These are phyloP conservation scores for Rhopalosiphum padi DNA, from an alignment of 1,140 invertebrate species.

Conservation along the genomic window DNA sequence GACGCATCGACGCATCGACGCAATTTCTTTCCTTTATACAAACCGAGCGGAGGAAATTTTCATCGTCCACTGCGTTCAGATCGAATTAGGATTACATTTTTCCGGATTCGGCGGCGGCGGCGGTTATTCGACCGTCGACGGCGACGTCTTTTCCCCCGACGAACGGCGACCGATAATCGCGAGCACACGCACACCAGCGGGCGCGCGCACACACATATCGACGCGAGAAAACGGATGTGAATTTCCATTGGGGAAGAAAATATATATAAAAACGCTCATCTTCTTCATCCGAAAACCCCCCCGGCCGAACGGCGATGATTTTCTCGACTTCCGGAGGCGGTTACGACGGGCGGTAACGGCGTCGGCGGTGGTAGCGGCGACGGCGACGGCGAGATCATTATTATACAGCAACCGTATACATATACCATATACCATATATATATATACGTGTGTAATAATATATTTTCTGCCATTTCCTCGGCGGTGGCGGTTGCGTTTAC, in stretches of 20 bases:
- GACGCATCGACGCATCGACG: not conserved
- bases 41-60: not conserved
- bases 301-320: not conserved
- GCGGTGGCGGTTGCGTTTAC: not conserved
- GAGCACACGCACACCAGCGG: not conserved
- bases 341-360: not conserved
- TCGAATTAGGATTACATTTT: slow-evolving; percentile 23
- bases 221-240: slow-evolving; percentile 24
- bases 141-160: not conserved
- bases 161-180: slow-evolving; percentile 11
- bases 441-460: not conserved
- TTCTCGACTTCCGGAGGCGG: slow-evolving; percentile 43
- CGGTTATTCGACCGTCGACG: not conserved
- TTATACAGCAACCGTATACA: not conserved
- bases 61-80: not conserved
- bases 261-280: not conserved
- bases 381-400: slow-evolving; percentile 23
- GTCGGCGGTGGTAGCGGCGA: not conserved
- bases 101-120: not conserved
- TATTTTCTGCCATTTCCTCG: slow-evolving; percentile 14
- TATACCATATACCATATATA: not conserved
- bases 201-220: not conserved
- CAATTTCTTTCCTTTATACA: not conserved
- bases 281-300: not conserved
- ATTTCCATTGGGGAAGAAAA: not conserved